Conservation (phyloP, 2,797 vertebrate species). For the Coregonus ussuriensis region DNA sequence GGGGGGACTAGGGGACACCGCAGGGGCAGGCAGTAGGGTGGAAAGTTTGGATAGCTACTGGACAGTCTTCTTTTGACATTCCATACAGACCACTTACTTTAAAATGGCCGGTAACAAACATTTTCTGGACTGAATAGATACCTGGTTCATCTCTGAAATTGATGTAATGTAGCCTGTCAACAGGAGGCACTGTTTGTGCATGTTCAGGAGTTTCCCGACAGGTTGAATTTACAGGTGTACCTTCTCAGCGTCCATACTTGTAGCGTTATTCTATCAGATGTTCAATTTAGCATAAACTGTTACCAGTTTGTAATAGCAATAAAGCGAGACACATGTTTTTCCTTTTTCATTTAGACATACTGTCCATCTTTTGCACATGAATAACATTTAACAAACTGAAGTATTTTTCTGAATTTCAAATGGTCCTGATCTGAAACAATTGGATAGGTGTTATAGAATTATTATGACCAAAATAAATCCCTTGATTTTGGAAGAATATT, state of each 20-base stretch:
- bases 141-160: not conserved
- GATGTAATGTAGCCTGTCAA: not conserved
- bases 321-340: not conserved
- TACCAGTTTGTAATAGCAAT: not conserved
- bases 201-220: not conserved
- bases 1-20: conserved; percentile 11
- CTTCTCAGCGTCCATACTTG: not conserved
- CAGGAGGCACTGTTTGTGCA: not conserved
- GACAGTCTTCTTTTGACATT: not conserved
- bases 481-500: too few species aligned
- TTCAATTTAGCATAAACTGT: not conserved
- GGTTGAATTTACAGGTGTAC: not conserved
- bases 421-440: too few species aligned
- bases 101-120: not conserved
- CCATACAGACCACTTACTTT: not conserved
- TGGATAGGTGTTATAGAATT: too few species aligned
- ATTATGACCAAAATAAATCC: too few species aligned
- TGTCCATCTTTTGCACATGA: not conserved
- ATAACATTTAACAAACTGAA: too few species aligned
- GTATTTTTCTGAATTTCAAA: too few species aligned
- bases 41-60: not conserved
- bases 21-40: conserved; percentile 21
- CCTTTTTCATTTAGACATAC: not conserved
- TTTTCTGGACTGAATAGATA: not conserved
- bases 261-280: not conserved